Evolutionary conservation across 2,888 invertebrate genomes (phyloP).

Genomic region (Stenodera caucasica): DNA sequence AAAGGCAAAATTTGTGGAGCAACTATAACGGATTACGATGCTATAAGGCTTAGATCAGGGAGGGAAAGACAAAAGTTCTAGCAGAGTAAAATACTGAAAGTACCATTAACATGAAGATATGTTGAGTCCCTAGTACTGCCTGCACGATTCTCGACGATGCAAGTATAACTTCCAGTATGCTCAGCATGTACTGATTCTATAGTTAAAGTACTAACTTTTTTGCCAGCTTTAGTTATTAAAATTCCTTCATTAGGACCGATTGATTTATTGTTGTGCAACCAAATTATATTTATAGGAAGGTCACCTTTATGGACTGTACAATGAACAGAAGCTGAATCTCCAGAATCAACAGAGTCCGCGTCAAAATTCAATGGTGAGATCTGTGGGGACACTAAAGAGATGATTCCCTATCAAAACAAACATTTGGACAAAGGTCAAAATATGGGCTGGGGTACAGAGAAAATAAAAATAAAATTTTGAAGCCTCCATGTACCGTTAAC

Average conservation of each 20-base stretch:
- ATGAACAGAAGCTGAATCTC: slow-evolving; percentile 68
- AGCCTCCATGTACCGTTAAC: slow-evolving; percentile 74
- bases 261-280: slow-evolving; percentile 62
- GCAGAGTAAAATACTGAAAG: slow-evolving; percentile 48
- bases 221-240: slow-evolving; percentile 53
- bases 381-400: slow-evolving; percentile 56
- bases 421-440: too few relatives aligned
- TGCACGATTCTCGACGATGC: slow-evolving; percentile 68
- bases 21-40: slow-evolving; percentile 27
- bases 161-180: slow-evolving; percentile 73
- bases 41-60: background rate
- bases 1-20: slow-evolving; percentile 67
- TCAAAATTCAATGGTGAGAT: slow-evolving; percentile 62
- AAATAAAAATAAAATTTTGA: too few relatives aligned
- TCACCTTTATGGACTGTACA: slow-evolving; percentile 75
- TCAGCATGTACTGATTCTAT: slow-evolving; percentile 65
- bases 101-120: slow-evolving; percentile 55
- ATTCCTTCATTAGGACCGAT: slow-evolving; percentile 51
- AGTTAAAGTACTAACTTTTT: slow-evolving; percentile 62
- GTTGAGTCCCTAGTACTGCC: slow-evolving; percentile 66
- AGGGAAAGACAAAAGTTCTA: background rate
- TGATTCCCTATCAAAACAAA: too few relatives aligned
- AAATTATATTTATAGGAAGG: slow-evolving; percentile 65
- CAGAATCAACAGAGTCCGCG: slow-evolving; percentile 64
- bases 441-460: too few relatives aligned